These are phyloP conservation scores for Hymenochirus boettgeri DNA, from an alignment of 2,113 vertebrate genomes.

Conservation along the genomic window DNA sequence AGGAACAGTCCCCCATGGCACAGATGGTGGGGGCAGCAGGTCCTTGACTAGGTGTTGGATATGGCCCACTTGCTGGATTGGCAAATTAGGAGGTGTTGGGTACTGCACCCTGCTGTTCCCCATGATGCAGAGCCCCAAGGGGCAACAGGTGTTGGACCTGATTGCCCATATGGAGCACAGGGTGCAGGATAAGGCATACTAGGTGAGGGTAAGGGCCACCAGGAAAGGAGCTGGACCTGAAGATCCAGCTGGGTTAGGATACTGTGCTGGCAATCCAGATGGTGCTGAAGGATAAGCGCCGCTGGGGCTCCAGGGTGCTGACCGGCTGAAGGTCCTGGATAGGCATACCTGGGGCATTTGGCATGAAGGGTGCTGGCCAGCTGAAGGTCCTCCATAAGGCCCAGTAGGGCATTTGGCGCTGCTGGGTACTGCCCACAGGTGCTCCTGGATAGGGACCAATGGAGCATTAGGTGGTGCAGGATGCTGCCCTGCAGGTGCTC, in stretches of 20 bases:
- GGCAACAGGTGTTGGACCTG: constrained; percentile 62
- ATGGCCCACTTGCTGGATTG: constrained; percentile 68
- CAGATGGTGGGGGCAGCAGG: constrained; percentile 63
- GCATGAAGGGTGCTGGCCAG: constrained; percentile 33
- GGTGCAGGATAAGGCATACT: constrained; percentile 69
- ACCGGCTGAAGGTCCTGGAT: constrained; percentile 7
- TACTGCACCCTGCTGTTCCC: constrained; percentile 70
- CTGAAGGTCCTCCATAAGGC: constrained; percentile 35
- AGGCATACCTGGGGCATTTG: constrained; percentile 53
- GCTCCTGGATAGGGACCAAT: constrained; percentile 14
- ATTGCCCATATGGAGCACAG: constrained; percentile 65
- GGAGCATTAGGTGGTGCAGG: too few species aligned
- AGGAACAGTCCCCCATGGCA: constrained; percentile 69
- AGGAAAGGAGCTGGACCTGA: constrained; percentile 61
- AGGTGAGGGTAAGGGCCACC: constrained; percentile 67
- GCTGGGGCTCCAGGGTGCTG: constrained; percentile 15
- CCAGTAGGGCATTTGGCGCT: constrained; percentile 46
- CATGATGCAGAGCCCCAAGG: constrained; percentile 70
- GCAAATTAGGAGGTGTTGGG: constrained; percentile 61
- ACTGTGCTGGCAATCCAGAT: constrained; percentile 66
- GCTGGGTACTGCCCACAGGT: constrained; percentile 11
- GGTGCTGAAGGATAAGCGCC: constrained; percentile 47
- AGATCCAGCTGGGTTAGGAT: constrained; percentile 66
- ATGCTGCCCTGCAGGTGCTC: too few species aligned
- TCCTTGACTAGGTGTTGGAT: constrained; percentile 64